A percentile compares a stretch with the other conserved stretches of the same genome.
phyloP scores from a whole-genome alignment of 1,140 invertebrate genomes.

The Myzus persicae region DNA sequence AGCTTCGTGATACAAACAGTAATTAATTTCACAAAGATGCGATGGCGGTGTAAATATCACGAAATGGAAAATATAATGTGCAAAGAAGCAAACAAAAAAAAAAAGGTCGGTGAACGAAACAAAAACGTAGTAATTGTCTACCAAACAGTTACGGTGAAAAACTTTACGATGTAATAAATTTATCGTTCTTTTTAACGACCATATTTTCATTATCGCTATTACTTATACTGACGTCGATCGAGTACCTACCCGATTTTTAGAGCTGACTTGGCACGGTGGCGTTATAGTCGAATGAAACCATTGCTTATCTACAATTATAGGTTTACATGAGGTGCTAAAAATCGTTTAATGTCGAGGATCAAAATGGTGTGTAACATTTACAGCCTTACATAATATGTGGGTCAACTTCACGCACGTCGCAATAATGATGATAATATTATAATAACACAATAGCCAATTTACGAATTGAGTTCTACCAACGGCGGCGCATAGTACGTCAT shows the following conservation, averaged over 20 bases:
- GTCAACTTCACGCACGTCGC: too few relatives aligned
- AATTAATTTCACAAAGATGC: slow-evolving; percentile 15
- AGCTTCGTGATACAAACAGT: background rate
- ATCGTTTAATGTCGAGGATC: background rate
- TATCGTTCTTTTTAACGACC: background rate
- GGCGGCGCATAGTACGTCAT: background rate
- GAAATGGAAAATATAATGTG: slow-evolving; percentile 18
- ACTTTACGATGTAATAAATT: slow-evolving; percentile 26
- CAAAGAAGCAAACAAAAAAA: slow-evolving; percentile 9
- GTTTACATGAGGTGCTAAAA: background rate
- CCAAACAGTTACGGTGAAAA: slow-evolving; percentile 15
- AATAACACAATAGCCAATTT: background rate
- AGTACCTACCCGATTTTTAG: too few relatives aligned
- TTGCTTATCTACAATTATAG: background rate
- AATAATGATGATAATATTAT: background rate
- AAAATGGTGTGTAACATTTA: background rate
- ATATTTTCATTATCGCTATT: background rate
- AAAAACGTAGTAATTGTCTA: slow-evolving; percentile 14
- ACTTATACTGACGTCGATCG: background rate
- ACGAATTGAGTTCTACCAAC: background rate
- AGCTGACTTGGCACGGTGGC: background rate
- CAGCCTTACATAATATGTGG: too few relatives aligned
- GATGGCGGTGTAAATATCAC: background rate
- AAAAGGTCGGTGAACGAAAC: background rate
- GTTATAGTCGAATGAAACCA: background rate